Evolutionary conservation across 2,888 invertebrate species (phyloP).

Genomic region (Cryptocheilus praepositus): DNA sequence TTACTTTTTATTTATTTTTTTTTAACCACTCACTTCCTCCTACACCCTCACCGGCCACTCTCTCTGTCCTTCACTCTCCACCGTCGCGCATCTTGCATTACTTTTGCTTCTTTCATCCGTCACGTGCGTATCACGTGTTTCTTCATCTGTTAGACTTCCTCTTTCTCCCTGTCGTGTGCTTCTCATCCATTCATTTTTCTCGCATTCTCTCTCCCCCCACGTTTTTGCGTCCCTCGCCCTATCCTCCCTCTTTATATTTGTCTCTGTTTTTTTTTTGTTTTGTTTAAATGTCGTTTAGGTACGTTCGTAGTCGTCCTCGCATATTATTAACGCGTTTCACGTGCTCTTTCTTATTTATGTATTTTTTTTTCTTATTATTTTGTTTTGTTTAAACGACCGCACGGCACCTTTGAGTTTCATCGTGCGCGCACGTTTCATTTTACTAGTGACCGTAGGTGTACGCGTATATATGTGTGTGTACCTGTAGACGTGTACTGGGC

Average conservation of each 20-base stretch:
- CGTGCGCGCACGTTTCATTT: constrained; percentile 29
- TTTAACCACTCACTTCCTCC: constrained; percentile 47
- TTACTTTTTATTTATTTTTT: constrained; percentile 57
- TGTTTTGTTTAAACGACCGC: background rate
- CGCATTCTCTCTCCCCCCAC: constrained; percentile 30
- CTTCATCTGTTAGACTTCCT: constrained; percentile 6
- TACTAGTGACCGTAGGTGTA: constrained; percentile 39
- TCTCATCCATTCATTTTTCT: constrained; percentile 29
- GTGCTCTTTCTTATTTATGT: background rate
- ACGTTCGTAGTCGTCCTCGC: constrained; percentile 65
- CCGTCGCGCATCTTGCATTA: background rate
- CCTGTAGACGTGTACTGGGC: too few relatives aligned
- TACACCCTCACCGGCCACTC: constrained; percentile 36
- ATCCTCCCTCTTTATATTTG: too few relatives aligned
- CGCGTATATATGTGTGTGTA: background rate
- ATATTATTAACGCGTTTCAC: constrained; percentile 16
- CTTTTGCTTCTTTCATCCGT: background rate
- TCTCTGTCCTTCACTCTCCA: constrained; percentile 29
- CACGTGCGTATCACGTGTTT: background rate
- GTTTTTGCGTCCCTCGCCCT: constrained; percentile 4
- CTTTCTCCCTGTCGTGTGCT: constrained; percentile 37
- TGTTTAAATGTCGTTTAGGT: constrained; percentile 54
- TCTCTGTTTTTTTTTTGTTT: constrained; percentile 1
- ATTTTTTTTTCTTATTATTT: constrained; percentile 16
- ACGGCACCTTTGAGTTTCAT: background rate